phyloP scores from a whole-genome alignment of 2,888 invertebrate genomes.

The Pseudolycoriella hygida region DNA sequence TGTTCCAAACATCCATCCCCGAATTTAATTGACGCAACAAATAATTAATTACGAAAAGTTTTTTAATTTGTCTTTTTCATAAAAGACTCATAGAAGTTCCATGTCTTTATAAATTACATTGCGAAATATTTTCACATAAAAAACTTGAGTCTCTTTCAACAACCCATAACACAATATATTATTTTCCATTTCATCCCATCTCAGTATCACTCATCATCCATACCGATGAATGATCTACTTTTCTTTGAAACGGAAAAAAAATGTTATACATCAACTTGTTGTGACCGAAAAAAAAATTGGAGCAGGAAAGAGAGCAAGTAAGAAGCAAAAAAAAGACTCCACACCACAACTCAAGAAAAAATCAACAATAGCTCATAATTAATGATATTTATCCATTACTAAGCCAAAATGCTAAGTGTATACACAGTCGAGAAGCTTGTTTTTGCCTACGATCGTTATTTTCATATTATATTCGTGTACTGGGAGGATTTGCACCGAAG shows the following conservation, averaged over 20 bases:
- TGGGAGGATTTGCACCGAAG: background rate
- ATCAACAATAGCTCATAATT: conserved; percentile 7
- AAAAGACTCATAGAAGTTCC: no score
- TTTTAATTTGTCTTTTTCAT: no score
- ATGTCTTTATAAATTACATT: no score
- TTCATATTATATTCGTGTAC: background rate
- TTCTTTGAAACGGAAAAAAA: background rate
- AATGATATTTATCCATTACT: conserved; percentile 9
- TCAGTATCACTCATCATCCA: background rate
- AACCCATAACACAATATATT: no score
- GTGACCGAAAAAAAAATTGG: conserved; percentile 1
- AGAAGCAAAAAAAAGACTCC: background rate
- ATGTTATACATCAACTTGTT: conserved; percentile 1
- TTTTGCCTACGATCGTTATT: background rate
- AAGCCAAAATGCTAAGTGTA: conserved; percentile 7
- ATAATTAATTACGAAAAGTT: background rate
- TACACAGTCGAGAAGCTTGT: background rate
- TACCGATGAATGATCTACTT: background rate
- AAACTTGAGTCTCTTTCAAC: no score
- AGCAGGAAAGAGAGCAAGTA: background rate
- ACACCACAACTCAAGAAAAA: background rate
- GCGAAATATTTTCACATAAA: no score
- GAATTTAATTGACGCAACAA: conserved; percentile 2
- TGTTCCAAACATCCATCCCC: background rate
- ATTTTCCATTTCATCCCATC: no score